Percentiles rank a stretch among this genome's conserved stretches.
Conservation (phyloP, 2,113 vertebrate species). For the Xerus inauris region DNA sequence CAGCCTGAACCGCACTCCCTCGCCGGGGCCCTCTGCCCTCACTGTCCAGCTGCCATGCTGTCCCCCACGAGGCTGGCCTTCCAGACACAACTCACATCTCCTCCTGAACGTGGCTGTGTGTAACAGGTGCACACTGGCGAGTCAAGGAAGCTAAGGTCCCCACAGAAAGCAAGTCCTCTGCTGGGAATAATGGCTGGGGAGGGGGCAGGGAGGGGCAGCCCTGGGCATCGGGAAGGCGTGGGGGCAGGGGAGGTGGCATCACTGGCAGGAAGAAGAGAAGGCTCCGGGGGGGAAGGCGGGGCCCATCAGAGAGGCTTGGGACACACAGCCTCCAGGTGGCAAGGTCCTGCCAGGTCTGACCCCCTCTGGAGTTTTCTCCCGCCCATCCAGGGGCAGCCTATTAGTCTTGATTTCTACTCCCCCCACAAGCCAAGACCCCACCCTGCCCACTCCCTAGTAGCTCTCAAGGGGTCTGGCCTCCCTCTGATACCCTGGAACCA, state of each 20-base stretch:
- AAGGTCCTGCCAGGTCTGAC: not conserved
- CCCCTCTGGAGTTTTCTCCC: not conserved
- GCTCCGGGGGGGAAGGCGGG: not conserved
- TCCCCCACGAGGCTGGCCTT: not conserved
- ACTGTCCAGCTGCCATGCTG: rapidly evolving
- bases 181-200: not conserved
- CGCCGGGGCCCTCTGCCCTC: rapidly evolving
- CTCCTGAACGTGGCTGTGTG: not conserved
- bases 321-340: not conserved
- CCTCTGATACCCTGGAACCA: not conserved
- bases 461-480: not conserved
- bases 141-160: not conserved
- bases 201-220: not conserved
- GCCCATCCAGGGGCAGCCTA: not conserved
- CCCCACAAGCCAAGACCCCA: not conserved
- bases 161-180: not conserved
- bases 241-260: not conserved
- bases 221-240: not conserved
- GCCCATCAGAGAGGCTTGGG: not conserved
- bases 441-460: not conserved
- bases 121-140: not conserved
- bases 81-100: not conserved
- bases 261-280: not conserved
- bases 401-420: no score
- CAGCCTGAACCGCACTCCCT: not conserved